A percentile compares a stretch with the other conserved stretches of the same genome.
These are phyloP conservation scores for Psilopsiagon aurifrons DNA, from an alignment of 2,113 vertebrate genomes.

Conservation along the genomic window DNA sequence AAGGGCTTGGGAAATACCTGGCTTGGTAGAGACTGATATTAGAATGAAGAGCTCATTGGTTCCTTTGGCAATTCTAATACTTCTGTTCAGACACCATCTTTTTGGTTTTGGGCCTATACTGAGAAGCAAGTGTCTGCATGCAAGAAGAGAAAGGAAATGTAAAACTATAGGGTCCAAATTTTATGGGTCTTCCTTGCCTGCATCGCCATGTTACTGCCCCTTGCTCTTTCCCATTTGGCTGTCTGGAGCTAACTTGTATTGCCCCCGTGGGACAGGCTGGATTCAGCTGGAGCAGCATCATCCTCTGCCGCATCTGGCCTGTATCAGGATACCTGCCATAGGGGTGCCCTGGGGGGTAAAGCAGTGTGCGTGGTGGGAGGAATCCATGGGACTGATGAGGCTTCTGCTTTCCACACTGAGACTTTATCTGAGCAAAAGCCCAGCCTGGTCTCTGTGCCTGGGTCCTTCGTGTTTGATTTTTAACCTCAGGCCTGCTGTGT, in stretches of 20 bases:
- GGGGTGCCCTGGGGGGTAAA: neutral
- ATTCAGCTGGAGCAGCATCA: neutral
- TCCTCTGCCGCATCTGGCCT: neutral
- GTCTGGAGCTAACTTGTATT: neutral
- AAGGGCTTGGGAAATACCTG: neutral
- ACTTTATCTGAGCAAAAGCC: neutral
- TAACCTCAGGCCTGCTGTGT: neutral
- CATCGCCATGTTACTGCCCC: fast-evolving
- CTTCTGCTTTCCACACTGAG: neutral
- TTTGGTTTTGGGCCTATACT: neutral
- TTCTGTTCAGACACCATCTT: neutral
- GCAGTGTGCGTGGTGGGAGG: neutral
- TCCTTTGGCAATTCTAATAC: neutral
- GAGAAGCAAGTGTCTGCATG: neutral
- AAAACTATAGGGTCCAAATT: neutral
- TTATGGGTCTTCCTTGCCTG: neutral
- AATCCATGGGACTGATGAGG: neutral
- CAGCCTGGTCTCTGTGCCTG: neutral
- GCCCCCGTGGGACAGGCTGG: fast-evolving
- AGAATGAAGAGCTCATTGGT: fast-evolving
- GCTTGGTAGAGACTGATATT: fast-evolving
- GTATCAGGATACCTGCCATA: fast-evolving
- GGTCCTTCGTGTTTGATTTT: neutral
- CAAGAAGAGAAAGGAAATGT: neutral
- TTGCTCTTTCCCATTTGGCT: neutral